Percentiles rank a stretch among this genome's conserved stretches.
phyloP scores from a whole-genome alignment of 2,888 invertebrate genomes.

The Drosophila kanekoi region DNA sequence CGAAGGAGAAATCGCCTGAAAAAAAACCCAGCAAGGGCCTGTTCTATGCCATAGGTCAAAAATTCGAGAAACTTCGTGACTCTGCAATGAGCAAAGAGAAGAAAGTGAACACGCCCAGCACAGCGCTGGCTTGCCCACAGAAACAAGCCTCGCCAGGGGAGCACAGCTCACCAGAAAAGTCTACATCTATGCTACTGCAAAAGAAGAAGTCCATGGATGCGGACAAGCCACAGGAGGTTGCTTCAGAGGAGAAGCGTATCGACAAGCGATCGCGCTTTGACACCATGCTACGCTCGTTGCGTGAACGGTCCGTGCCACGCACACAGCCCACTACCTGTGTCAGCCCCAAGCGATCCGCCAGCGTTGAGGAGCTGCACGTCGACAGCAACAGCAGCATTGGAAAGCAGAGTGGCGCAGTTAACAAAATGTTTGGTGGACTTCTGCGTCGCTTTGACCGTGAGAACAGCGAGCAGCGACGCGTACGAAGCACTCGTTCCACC shows the following conservation, averaged over 20 bases:
- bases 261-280: conserved; percentile 86
- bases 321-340: conserved; percentile 87
- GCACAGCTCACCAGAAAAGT: conserved; percentile 54
- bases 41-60: conserved; percentile 91
- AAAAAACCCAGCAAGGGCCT: conserved; percentile 88
- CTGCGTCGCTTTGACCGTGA: conserved; percentile 91
- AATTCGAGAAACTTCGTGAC: conserved; percentile 89
- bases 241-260: conserved; percentile 62
- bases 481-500: conserved; percentile 83
- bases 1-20: conserved; percentile 85
- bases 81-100: conserved; percentile 85
- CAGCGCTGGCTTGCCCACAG: conserved; percentile 64
- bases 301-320: conserved; percentile 89
- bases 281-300: conserved; percentile 87
- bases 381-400: conserved; percentile 68
- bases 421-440: conserved; percentile 91
- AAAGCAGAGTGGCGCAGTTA: conserved; percentile 88
- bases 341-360: conserved; percentile 89
- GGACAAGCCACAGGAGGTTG: conserved; percentile 35
- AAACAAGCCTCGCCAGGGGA: conserved; percentile 75
- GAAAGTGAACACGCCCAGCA: conserved; percentile 50
- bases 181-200: conserved; percentile 85
- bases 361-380: conserved; percentile 88
- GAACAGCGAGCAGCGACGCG: conserved; percentile 83
- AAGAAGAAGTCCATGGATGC: conserved; percentile 81